phyloP scores from a whole-genome alignment of 2,113 vertebrate species.

The Peucedramus taeniatus region DNA sequence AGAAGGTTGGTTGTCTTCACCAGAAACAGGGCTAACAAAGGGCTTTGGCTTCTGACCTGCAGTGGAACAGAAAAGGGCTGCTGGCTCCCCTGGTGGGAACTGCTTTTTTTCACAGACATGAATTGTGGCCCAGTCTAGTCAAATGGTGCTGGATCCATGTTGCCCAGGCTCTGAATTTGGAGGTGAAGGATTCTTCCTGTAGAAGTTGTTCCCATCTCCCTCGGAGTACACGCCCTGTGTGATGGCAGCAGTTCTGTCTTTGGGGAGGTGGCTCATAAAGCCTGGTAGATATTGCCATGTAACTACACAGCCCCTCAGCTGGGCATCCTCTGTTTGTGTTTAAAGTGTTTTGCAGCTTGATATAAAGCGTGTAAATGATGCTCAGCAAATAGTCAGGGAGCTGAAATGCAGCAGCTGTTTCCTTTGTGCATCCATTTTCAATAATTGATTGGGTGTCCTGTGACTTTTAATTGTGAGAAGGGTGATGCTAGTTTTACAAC shows the following conservation, averaged over 20 bases:
- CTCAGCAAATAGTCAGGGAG: background rate
- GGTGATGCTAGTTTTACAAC: background rate
- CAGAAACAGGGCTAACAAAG: background rate
- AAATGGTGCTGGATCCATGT: background rate
- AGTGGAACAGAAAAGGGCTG: background rate
- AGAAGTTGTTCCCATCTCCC: background rate
- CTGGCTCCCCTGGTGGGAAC: background rate
- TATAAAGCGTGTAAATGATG: background rate
- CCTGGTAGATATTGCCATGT: background rate
- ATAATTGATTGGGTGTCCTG: background rate
- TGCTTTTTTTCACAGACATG: background rate
- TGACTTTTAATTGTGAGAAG: background rate
- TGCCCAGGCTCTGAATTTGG: background rate
- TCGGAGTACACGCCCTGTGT: rapidly evolving
- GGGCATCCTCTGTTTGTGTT: background rate
- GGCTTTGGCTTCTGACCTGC: background rate
- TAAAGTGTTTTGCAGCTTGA: background rate
- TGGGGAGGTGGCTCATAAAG: background rate
- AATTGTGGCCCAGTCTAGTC: background rate
- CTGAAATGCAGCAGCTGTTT: background rate
- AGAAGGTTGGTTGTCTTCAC: background rate
- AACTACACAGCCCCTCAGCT: background rate
- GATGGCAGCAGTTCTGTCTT: background rate
- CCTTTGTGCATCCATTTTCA: background rate
- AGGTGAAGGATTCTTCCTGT: background rate